Evolutionary conservation across 2,797 vertebrate species (phyloP).

Genomic region (Ctenochaetus hawaiiensis): DNA sequence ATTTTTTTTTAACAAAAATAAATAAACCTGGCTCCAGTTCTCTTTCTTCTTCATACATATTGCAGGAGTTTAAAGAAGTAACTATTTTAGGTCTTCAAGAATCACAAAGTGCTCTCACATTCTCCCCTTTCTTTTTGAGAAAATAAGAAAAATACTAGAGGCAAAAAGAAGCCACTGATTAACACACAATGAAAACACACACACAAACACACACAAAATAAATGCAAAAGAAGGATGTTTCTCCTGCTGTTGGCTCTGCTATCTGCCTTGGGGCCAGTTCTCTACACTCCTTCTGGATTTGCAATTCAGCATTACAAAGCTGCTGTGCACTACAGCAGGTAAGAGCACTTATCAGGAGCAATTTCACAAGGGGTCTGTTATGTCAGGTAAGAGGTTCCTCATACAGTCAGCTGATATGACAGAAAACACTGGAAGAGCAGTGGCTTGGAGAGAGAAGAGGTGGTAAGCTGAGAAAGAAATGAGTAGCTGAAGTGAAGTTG

Average conservation of each 20-base stretch:
- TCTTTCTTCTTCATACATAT: no score
- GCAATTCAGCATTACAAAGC: slow-evolving; percentile 7
- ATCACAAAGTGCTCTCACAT: not conserved
- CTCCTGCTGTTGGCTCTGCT: slow-evolving; percentile 7
- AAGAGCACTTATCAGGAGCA: slow-evolving; percentile 34
- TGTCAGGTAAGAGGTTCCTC: slow-evolving; percentile 35
- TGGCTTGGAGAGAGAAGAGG: not conserved
- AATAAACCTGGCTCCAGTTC: no score
- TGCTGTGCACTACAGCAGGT: not conserved
- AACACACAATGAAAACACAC: not conserved
- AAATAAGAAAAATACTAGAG: slow-evolving; percentile 27
- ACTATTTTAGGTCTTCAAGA: not conserved
- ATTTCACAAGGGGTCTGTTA: slow-evolving; percentile 36
- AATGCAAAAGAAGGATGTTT: not conserved
- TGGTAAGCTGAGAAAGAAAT: not conserved
- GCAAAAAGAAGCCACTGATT: slow-evolving; percentile 20
- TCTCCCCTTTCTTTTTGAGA: not conserved
- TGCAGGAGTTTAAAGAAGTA: not conserved
- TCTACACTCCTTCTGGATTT: slow-evolving; percentile 23
- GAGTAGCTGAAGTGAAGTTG: not conserved
- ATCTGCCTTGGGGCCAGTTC: slow-evolving; percentile 18
- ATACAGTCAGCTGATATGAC: slow-evolving; percentile 15
- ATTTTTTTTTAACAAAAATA: no score
- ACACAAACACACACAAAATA: no score
- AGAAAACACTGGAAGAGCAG: slow-evolving; percentile 1